A percentile compares a stretch with the other conserved stretches of the same genome.
Conservation (phyloP, 1,140 invertebrate species). For the Caenorhabditis elegans region DNA sequence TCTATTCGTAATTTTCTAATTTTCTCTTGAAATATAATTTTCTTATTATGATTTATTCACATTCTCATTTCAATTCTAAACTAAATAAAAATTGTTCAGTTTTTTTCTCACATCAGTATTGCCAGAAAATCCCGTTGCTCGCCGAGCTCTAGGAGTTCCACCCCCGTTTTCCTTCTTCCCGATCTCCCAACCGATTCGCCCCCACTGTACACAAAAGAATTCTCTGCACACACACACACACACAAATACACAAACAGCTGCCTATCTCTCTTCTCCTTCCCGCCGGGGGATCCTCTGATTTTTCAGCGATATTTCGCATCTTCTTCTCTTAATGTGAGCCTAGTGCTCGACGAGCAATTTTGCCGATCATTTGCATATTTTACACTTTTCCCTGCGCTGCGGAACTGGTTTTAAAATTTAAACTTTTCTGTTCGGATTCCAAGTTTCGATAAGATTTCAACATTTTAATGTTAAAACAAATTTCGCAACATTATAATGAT, state of each 20-base stretch:
- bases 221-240: background rate
- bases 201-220: constrained; percentile 24
- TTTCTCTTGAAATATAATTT: too few species aligned
- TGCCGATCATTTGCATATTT: constrained; percentile 8
- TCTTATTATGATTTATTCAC: too few species aligned
- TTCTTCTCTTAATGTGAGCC: too few species aligned
- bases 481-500: background rate
- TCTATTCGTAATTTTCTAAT: too few species aligned
- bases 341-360: background rate
- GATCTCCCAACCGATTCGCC: background rate
- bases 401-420: background rate
- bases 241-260: constrained; percentile 16
- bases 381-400: background rate
- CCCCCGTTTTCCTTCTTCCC: background rate
- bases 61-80: background rate
- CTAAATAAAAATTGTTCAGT: background rate
- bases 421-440: background rate
- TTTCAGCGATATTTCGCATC: background rate
- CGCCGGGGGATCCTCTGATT: background rate
- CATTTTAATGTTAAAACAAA: background rate
- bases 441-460: background rate
- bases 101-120: background rate
- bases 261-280: background rate
- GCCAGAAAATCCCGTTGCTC: background rate
- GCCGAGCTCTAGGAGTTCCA: background rate